Conservation (phyloP, 1,140 invertebrate species). For the Penaeus vannamei region DNA sequence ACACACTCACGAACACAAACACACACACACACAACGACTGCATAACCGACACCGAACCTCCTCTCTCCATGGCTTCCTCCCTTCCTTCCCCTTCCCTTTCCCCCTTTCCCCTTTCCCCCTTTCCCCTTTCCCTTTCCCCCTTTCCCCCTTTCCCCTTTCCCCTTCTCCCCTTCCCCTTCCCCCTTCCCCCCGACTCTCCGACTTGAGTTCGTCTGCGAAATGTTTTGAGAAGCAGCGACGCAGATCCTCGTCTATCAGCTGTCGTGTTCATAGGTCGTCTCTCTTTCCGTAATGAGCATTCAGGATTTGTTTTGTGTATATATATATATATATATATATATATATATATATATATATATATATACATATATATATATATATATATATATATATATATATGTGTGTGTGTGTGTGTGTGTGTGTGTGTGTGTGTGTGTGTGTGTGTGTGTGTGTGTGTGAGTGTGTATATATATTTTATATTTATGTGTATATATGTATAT, state of each 20-base stretch:
- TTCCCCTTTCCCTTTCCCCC: neutral
- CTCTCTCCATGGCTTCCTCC: neutral
- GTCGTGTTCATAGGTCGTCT: too few species aligned
- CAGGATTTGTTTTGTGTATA: too few species aligned
- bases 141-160: neutral
- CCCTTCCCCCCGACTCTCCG: neutral
- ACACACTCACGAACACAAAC: neutral
- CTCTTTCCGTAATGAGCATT: too few species aligned
- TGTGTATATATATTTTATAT: neutral
- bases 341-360: neutral
- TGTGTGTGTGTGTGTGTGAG: neutral
- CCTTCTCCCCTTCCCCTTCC: neutral
- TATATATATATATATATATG: slow-evolving; percentile 19
- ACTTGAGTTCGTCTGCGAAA: too few species aligned
- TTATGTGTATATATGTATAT: neutral
- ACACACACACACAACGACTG: too few species aligned
- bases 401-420: neutral
- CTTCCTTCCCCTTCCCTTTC: neutral
- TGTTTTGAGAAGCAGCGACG: too few species aligned
- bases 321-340: neutral
- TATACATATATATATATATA: slow-evolving; percentile 8
- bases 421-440: neutral
- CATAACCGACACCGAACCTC: neutral
- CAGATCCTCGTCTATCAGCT: too few species aligned
- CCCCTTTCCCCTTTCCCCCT: neutral